A percentile compares a stretch with the other conserved stretches of the same genome.
Evolutionary conservation across 2,113 vertebrate genomes (phyloP).

Genomic region (Natator depressus): DNA sequence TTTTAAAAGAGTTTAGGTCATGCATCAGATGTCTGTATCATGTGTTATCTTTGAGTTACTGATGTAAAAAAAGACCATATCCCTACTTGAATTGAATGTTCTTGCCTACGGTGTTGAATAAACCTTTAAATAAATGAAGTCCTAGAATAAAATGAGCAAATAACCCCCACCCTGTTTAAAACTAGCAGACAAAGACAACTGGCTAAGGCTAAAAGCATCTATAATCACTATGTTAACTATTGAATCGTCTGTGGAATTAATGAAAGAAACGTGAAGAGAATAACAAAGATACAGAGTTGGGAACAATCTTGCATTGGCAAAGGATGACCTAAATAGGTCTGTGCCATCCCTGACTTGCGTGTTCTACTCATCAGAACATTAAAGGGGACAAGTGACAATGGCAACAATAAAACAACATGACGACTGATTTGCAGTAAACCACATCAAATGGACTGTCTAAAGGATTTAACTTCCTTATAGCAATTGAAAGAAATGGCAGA

Average conservation of each 20-base stretch:
- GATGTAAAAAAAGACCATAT: neutral
- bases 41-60: neutral
- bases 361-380: neutral
- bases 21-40: conserved; percentile 20
- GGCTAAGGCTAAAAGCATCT: neutral
- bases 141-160: too few species aligned
- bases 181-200: neutral
- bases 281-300: neutral
- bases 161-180: neutral
- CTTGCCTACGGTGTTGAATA: neutral
- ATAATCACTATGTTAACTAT: neutral
- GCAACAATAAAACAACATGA: neutral
- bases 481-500: neutral
- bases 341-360: neutral
- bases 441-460: neutral
- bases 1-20: conserved; percentile 57
- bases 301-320: neutral
- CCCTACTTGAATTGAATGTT: neutral
- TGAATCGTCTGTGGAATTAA: neutral
- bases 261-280: neutral
- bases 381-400: neutral
- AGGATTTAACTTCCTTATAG: neutral
- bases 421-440: neutral
- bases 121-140: neutral
- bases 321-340: neutral